Evolutionary conservation across 1,140 invertebrate species (phyloP).

Genomic region (Marisa cornuarietis): DNA sequence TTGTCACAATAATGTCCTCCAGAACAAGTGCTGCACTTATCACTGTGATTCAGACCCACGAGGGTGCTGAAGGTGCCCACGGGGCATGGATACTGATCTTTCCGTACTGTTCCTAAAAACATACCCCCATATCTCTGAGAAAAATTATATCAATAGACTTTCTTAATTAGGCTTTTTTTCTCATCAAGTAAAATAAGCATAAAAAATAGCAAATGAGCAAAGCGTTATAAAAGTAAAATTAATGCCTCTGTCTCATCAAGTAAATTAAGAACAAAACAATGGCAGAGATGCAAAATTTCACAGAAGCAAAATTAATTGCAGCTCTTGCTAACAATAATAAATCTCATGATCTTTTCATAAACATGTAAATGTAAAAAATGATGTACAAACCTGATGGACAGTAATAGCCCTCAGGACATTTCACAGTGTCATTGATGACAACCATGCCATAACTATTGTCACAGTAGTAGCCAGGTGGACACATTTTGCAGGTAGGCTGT

Average conservation of each 20-base stretch:
- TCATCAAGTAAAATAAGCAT: too few relatives aligned
- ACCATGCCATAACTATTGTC: slow-evolving; percentile 60
- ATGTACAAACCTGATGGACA: slow-evolving; percentile 54
- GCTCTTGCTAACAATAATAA: background rate
- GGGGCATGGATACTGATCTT: slow-evolving; percentile 49
- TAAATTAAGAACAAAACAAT: too few relatives aligned
- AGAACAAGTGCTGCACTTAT: slow-evolving; percentile 51
- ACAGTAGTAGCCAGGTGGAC: slow-evolving; percentile 60
- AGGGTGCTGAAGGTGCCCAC: slow-evolving; percentile 57
- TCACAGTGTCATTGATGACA: slow-evolving; percentile 53
- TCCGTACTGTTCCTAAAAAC: slow-evolving; percentile 43
- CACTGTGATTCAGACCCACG: slow-evolving; percentile 51
- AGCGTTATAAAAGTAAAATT: background rate
- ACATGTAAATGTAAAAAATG: background rate
- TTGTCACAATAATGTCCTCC: slow-evolving; percentile 53
- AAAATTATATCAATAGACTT: too few relatives aligned
- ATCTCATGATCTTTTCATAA: background rate
- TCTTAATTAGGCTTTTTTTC: too few relatives aligned
- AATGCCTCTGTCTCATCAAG: background rate
- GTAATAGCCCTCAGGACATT: slow-evolving; percentile 59
- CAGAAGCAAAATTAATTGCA: background rate
- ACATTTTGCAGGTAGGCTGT: slow-evolving; percentile 52
- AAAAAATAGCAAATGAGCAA: background rate
- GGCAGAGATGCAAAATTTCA: too few relatives aligned
- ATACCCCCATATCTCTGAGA: too few relatives aligned